Base-by-base conservation (phyloP, 2,113 vertebrate species). In the Hucho hucho region DNA sequence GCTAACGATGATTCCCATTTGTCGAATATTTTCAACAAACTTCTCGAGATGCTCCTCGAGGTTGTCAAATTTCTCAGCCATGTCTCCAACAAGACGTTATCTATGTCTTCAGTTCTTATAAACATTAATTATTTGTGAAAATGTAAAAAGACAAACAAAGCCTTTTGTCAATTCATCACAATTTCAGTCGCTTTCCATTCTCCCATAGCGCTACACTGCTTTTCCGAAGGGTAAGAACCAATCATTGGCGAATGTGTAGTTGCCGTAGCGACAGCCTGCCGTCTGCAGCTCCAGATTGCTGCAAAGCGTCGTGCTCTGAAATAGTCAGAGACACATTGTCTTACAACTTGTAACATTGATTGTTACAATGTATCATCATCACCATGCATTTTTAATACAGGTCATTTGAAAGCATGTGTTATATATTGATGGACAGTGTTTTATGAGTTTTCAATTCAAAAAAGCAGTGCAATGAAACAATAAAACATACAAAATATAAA, bases 21-120 rank as follows among this genome's bases (percentile, higher is more conserved):
- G 98, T 37, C 98, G 95, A 82, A 99, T 99, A 78, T 99, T 99
- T 92, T 99, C 98, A 83, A 99, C 94, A 43, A 99, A 99, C 90
- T 99, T 99, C 92, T 99, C 97, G 83, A 99, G 87, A 68, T 98
- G 96, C 76, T 99, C 98, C 83, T 99, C 98, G 70, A 99, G 87
- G 2, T 97, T 98, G 59, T 99, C 98, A 73, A 99, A 98, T 89
- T 96, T 98, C 86, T 99, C 98, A 2, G 96, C 96, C 98, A 99
- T 98, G 56, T 12, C 80, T 65, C 68, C 11, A 67, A 59, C 18
- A 4, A 28, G 46, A 0, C 74, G 13, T 28, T 16, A 53, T 4
- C 14, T 53, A 37, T 3, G 4, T 18, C 12, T 63, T 29, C 73
- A 46, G 47, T 46, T 75, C 18, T 77, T 2, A 77, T 69, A 1